Conservation (phyloP, 2,797 vertebrate species). For the Acanthiza pusilla region DNA sequence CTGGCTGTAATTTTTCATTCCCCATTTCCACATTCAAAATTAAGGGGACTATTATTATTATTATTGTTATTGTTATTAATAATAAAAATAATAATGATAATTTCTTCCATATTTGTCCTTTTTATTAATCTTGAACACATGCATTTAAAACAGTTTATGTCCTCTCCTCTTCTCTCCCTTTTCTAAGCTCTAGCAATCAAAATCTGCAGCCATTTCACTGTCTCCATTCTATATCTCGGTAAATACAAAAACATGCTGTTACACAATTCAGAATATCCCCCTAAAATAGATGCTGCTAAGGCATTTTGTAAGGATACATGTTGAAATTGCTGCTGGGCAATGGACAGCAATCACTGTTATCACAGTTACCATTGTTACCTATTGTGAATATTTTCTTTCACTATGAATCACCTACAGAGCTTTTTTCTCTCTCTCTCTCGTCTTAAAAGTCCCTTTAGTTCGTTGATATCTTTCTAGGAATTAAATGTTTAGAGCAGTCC, state of each 20-base stretch:
- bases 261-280: not conserved
- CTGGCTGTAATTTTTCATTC: not conserved
- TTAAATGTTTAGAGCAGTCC: not conserved
- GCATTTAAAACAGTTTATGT: not conserved
- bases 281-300: not conserved
- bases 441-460: not conserved
- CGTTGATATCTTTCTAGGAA: constrained; percentile 18
- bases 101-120: not conserved
- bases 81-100: too few relatives aligned
- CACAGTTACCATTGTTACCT: not conserved
- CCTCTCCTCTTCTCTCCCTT: not conserved
- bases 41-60: fast-evolving
- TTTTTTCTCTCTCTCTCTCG: not conserved
- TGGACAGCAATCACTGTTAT: not conserved
- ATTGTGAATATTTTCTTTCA: not conserved
- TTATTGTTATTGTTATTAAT: not conserved
- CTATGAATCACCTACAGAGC: not conserved
- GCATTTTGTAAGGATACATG: not conserved
- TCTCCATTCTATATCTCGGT: not conserved
- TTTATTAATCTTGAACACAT: not conserved
- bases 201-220: not conserved
- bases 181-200: not conserved
- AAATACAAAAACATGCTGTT: not conserved
- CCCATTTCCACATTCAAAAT: not conserved
- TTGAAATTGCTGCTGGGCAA: not conserved